Evolutionary conservation across 2,797 vertebrate species (phyloP).

Genomic region (Salarias fasciatus): DNA sequence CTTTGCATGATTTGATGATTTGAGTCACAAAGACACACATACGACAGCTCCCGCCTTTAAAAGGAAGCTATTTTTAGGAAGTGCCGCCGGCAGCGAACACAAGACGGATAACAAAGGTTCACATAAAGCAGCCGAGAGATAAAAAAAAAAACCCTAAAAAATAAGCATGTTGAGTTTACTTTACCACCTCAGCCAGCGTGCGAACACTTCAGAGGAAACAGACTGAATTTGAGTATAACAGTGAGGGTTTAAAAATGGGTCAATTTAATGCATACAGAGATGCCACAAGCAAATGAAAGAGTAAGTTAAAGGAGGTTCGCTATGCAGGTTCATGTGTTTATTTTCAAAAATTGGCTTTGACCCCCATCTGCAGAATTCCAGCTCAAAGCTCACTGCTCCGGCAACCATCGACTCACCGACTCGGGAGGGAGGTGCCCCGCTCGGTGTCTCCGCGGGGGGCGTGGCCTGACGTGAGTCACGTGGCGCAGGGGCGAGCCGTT

Average conservation of each 20-base stretch:
- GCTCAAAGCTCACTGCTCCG: not conserved
- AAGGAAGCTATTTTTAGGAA: constrained; percentile 67
- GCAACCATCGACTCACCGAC: constrained; percentile 71
- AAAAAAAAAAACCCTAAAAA: constrained; percentile 25
- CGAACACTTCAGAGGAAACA: constrained; percentile 20
- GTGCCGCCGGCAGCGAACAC: constrained; percentile 49
- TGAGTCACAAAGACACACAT: constrained; percentile 48
- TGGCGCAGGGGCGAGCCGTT: constrained; percentile 90
- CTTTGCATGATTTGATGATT: constrained; percentile 50
- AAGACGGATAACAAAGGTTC: constrained; percentile 55
- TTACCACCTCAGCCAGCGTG: constrained; percentile 16
- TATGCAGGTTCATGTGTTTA: no score
- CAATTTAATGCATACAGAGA: not conserved
- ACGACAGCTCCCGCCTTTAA: constrained; percentile 54
- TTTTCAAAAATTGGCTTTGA: no score
- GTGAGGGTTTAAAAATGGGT: constrained; percentile 11
- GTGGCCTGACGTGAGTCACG: constrained; percentile 88
- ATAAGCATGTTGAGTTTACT: constrained; percentile 17
- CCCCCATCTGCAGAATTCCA: no score
- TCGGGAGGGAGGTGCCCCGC: constrained; percentile 77
- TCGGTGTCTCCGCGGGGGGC: constrained; percentile 86
- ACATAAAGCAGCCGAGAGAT: constrained; percentile 35
- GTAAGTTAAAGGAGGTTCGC: not conserved
- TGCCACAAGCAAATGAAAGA: no score
- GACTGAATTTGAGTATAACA: constrained; percentile 1